Percentiles rank a stretch among this genome's conserved stretches.
Evolutionary conservation across 2,888 invertebrate species (phyloP).

Genomic region (Drosophila borealis): DNA sequence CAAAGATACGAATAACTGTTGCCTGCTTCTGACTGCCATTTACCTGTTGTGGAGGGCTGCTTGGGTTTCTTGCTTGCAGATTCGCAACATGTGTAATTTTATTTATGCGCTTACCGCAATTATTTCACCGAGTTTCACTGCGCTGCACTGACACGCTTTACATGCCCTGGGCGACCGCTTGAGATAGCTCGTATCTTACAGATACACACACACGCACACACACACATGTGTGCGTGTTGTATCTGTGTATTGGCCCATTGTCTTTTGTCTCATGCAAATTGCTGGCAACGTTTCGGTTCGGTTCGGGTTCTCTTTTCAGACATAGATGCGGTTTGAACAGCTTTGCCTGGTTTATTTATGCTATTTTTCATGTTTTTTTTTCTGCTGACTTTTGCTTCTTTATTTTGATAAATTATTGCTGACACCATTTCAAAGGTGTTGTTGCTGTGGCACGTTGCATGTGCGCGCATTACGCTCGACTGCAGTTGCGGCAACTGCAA

Average conservation of each 20-base stretch:
- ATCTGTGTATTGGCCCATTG: conserved; percentile 51
- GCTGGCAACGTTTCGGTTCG: conserved; percentile 45
- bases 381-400: conserved; percentile 24
- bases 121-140: conserved; percentile 80
- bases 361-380: conserved; percentile 40
- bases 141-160: conserved; percentile 78
- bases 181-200: conserved; percentile 59
- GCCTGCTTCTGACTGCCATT: conserved; percentile 19
- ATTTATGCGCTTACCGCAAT: conserved; percentile 71
- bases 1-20: conserved; percentile 40
- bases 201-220: conserved; percentile 27
- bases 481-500: conserved; percentile 67
- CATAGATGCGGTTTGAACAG: conserved; percentile 65
- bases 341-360: conserved; percentile 66
- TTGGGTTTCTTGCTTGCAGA: conserved; percentile 39
- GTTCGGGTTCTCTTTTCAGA: conserved; percentile 49
- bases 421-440: conserved; percentile 67
- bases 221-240: conserved; percentile 19
- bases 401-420: conserved; percentile 65
- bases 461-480: conserved; percentile 74
- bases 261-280: conserved; percentile 66
- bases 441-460: conserved; percentile 63
- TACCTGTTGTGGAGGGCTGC: conserved; percentile 20
- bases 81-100: conserved; percentile 63
- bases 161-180: conserved; percentile 60